Evolutionary conservation across 2,113 vertebrate genomes (phyloP).

Genomic region (Peromyscus maniculatus): DNA sequence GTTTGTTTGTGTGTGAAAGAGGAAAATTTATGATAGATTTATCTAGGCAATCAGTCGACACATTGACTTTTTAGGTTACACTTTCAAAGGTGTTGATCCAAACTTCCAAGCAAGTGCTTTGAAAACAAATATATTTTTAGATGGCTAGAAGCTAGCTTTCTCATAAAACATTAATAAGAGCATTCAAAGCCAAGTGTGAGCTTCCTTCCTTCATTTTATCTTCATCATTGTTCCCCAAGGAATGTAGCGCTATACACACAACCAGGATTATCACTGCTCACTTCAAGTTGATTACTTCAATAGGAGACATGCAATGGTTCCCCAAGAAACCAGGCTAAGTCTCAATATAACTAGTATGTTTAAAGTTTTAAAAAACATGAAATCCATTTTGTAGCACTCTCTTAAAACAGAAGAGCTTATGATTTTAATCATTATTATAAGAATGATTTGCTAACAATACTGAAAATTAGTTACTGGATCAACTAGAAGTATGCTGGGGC

Average conservation of each 20-base stretch:
- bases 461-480: background rate
- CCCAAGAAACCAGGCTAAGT: background rate
- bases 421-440: background rate
- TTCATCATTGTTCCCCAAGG: background rate
- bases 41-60: background rate
- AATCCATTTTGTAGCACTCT: background rate
- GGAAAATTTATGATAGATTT: background rate
- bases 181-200: background rate
- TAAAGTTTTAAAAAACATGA: background rate
- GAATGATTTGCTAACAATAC: background rate
- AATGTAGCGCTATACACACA: background rate
- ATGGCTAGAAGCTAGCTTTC: background rate
- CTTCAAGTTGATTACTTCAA: constrained; percentile 1
- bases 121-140: background rate
- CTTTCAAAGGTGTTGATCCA: constrained; percentile 20
- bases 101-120: background rate
- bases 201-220: background rate
- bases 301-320: background rate
- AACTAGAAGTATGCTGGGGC: background rate
- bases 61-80: background rate
- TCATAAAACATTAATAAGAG: background rate
- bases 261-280: background rate
- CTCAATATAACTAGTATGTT: background rate
- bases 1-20: background rate
- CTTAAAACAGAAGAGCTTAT: background rate